Percentiles rank a stretch among this genome's conserved stretches.
These are phyloP conservation scores for Sebastes oblongus DNA, from an alignment of 2,797 vertebrate species.

Conservation along the genomic window DNA sequence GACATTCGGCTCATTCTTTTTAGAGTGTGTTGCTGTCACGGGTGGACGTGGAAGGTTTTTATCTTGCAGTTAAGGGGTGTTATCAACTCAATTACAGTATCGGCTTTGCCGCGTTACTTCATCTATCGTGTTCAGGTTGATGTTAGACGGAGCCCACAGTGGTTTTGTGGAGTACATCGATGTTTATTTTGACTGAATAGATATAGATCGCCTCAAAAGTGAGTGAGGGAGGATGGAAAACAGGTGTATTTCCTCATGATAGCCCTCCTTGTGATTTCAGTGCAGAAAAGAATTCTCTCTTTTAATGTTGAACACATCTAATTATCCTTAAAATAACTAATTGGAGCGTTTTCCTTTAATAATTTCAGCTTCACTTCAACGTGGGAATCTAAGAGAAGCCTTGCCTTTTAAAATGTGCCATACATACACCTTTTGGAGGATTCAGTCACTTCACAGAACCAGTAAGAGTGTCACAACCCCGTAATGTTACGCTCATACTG, in stretches of 20 bases:
- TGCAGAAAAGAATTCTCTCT: neutral
- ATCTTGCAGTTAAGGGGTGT: conserved; percentile 23
- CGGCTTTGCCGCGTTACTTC: neutral
- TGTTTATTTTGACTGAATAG: neutral
- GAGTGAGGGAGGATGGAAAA: neutral
- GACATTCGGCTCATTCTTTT: conserved; percentile 33
- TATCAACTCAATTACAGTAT: conserved; percentile 10
- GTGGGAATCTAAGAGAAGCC: neutral
- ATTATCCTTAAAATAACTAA: neutral
- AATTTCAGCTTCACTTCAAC: neutral
- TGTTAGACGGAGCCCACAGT: neutral
- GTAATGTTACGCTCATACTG: neutral
- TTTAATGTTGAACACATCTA: neutral
- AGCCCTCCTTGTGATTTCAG: neutral
- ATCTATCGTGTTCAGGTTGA: neutral
- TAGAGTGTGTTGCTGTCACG: conserved; percentile 5
- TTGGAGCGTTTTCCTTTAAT: neutral
- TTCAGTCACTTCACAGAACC: neutral
- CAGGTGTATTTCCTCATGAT: neutral
- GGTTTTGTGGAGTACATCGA: neutral
- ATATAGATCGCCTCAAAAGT: neutral
- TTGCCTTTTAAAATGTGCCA: neutral
- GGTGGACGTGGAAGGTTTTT: conserved; percentile 10
- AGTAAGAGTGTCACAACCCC: neutral
- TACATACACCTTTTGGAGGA: neutral